Percentiles rank a stretch among this genome's conserved stretches.
Evolutionary conservation across 2,888 invertebrate genomes (phyloP).

Genomic region (Amiota mariae): DNA sequence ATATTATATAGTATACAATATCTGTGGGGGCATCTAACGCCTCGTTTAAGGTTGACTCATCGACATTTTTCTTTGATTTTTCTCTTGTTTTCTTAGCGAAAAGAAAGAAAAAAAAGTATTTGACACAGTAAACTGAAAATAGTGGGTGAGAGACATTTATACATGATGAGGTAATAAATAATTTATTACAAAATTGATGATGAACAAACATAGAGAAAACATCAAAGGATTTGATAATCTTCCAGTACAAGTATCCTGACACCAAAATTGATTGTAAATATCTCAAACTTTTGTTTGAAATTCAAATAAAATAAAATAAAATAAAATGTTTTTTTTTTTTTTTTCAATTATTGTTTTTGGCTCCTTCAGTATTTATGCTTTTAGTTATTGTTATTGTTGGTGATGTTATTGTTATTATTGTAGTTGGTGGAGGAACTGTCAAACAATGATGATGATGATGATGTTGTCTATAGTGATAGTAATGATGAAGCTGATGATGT

Average conservation of each 20-base stretch:
- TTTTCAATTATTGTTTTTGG: too few relatives aligned
- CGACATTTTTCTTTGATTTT: too few relatives aligned
- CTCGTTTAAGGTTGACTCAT: neutral
- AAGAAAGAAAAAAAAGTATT: neutral
- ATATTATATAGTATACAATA: too few relatives aligned
- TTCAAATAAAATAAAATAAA: neutral
- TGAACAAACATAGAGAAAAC: too few relatives aligned
- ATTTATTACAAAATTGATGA: too few relatives aligned
- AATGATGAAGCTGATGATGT: slow-evolving; percentile 38
- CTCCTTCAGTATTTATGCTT: neutral
- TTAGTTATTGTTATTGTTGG: neutral
- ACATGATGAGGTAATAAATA: too few relatives aligned
- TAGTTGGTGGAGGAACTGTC: neutral
- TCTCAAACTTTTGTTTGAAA: neutral
- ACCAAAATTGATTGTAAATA: too few relatives aligned
- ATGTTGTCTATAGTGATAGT: slow-evolving; percentile 55
- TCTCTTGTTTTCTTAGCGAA: neutral
- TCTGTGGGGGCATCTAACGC: too few relatives aligned
- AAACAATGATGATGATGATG: slow-evolving; percentile 40
- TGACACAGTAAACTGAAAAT: neutral
- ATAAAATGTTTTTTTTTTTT: too few relatives aligned
- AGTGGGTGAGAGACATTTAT: too few relatives aligned
- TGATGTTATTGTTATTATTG: neutral
- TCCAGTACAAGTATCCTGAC: too few relatives aligned
- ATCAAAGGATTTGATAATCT: too few relatives aligned